Evolutionary conservation across 2,888 invertebrate species (phyloP).

Genomic region (Caenorhabditis sinica): DNA sequence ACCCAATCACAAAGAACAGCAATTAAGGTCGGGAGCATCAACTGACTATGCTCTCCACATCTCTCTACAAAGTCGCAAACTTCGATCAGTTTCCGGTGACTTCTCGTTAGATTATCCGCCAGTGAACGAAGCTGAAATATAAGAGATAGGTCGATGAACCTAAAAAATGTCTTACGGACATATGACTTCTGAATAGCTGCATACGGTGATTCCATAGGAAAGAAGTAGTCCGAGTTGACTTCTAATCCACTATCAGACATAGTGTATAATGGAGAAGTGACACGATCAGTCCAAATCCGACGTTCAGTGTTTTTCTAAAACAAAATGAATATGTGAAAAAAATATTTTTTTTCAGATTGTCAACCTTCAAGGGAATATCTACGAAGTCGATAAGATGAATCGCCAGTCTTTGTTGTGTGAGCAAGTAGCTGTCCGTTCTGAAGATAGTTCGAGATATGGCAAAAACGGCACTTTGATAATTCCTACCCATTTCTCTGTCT

Average conservation of each 20-base stretch:
- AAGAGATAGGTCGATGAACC: no score
- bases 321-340: neutral
- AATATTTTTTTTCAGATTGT: no score
- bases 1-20: slow-evolving; percentile 44
- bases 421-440: slow-evolving; percentile 58
- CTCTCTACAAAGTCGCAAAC: slow-evolving; percentile 55
- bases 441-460: neutral
- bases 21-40: slow-evolving; percentile 54
- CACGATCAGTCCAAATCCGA: slow-evolving; percentile 52
- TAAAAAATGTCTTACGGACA: slow-evolving; percentile 12
- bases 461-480: neutral
- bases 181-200: slow-evolving; percentile 54
- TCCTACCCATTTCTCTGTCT: slow-evolving; percentile 47
- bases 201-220: slow-evolving; percentile 45
- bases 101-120: slow-evolving; percentile 48
- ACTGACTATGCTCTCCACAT: slow-evolving; percentile 46
- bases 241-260: slow-evolving; percentile 44
- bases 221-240: slow-evolving; percentile 55
- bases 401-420: slow-evolving; percentile 52
- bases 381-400: slow-evolving; percentile 63
- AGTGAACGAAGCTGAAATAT: slow-evolving; percentile 57
- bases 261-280: slow-evolving; percentile 46
- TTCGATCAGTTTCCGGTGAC: slow-evolving; percentile 44
- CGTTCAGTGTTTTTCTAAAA: slow-evolving; percentile 55
- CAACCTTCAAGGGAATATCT: slow-evolving; percentile 53